Evolutionary conservation across 2,888 invertebrate species (phyloP).

Genomic region (Ditula angustiorana): DNA sequence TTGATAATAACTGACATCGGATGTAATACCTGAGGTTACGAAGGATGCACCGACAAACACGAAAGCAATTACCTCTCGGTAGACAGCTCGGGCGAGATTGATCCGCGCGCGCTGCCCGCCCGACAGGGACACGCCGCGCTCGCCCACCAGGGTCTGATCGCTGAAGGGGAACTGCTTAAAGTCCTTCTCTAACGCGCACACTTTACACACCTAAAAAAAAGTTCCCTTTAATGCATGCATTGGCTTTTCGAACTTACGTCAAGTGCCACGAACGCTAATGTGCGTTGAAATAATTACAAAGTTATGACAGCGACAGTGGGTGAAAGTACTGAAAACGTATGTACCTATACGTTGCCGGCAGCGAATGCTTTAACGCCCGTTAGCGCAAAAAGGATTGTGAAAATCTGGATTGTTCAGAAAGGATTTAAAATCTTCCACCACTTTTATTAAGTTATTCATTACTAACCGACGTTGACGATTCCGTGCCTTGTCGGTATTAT

Average conservation of each 20-base stretch:
- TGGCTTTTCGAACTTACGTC: no score
- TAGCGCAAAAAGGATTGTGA: no score
- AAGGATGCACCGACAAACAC: not conserved
- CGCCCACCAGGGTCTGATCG: slow-evolving; percentile 89
- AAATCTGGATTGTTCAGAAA: no score
- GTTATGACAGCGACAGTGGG: no score
- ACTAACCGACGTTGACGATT: no score
- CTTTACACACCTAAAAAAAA: slow-evolving; percentile 70
- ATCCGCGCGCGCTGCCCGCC: slow-evolving; percentile 91
- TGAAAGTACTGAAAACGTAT: no score
- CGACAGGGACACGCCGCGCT: slow-evolving; percentile 89
- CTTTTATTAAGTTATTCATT: no score
- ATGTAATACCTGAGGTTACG: not conserved
- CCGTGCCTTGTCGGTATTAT: not conserved
- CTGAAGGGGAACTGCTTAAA: slow-evolving; percentile 87
- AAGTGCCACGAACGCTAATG: no score
- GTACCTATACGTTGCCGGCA: no score
- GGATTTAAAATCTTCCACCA: no score
- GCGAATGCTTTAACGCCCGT: no score
- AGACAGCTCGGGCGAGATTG: slow-evolving; percentile 86
- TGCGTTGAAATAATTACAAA: no score
- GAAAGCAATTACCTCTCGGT: slow-evolving; percentile 66
- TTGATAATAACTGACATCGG: slow-evolving; percentile 1
- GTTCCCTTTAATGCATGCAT: not conserved
- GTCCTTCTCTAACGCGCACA: slow-evolving; percentile 83